Evolutionary conservation across 2,888 invertebrate genomes (phyloP).

Genomic region (Luffia ferchaultella): DNA sequence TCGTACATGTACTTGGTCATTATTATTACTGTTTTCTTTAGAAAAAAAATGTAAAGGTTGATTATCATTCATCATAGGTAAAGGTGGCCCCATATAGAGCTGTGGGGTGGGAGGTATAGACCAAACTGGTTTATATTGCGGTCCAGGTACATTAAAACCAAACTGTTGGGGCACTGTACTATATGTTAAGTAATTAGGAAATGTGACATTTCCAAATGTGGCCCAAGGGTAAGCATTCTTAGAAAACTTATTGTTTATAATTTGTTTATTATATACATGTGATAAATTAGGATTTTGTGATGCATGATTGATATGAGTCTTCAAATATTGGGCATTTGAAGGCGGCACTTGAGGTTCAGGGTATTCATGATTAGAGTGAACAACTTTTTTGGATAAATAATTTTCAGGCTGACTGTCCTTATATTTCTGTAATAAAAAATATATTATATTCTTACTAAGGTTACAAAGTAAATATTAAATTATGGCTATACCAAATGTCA

Average conservation of each 20-base stretch:
- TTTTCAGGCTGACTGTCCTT: slow-evolving; percentile 20
- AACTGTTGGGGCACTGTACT: background rate
- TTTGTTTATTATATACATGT: slow-evolving; percentile 21
- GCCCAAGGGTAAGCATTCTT: slow-evolving; percentile 13
- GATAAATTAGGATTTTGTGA: slow-evolving; percentile 7
- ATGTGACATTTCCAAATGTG: slow-evolving; percentile 6
- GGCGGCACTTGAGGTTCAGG: slow-evolving; percentile 37
- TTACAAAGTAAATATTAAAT: too few species aligned
- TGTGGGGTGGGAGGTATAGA: slow-evolving; percentile 17
- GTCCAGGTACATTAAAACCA: background rate
- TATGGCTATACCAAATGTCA: too few species aligned
- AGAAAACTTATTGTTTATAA: slow-evolving; percentile 23
- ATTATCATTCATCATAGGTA: background rate
- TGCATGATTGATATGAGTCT: too few species aligned
- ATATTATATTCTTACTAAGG: background rate
- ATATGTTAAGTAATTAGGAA: background rate
- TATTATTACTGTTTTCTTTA: too few species aligned
- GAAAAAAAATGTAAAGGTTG: background rate
- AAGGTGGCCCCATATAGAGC: slow-evolving; percentile 1
- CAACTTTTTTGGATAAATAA: background rate
- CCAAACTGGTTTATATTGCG: slow-evolving; percentile 22
- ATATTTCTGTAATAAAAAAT: slow-evolving; percentile 27
- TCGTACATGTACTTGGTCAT: background rate
- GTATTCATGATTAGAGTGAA: slow-evolving; percentile 15
- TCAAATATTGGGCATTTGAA: slow-evolving; percentile 11